Evolutionary conservation across 2,113 vertebrate genomes (phyloP), one percentile per base, ranked within the genome.

Genomic region (Brienomyrus longianalis): DNA sequence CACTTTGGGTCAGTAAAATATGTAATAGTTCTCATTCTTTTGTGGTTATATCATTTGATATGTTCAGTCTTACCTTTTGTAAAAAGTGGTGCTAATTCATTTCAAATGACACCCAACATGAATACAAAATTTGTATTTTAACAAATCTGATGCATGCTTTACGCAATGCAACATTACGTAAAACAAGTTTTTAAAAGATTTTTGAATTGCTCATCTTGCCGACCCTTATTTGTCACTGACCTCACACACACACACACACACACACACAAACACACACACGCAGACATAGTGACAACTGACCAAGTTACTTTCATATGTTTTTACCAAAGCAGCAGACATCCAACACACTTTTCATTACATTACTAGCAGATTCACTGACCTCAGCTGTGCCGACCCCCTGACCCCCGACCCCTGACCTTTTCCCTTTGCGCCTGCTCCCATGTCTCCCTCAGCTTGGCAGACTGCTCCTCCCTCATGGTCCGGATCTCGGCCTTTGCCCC

Each of bases 401-500:
- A 6, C 39, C 21, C 54, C 51, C 31, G n/a, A 11, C 11, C 51
- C 43, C 83, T 90, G 62, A 95, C 95, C 92, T 90, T 92, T 70
- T 91, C 86, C 5, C 85, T 91, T 0, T 92, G 89, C 43, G 90
- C 88, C 11, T 94, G 92, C 13, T 89, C 90, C 43, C 92, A 88
- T 0, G 91, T 85, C 35, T 93, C 92, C 70, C 59, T 88, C 77
- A 94, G 86, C 56, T 91, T 90, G 3, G 43, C 88, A 7, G 15
- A 11, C 21, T 94, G 93, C 59, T 94, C 93, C 15, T 88, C 90
- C 89, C 91, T 90, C 47, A 93, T 86, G 83, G 89, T 91, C 23
- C 92, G 91, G 54, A 95, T 89, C 90, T 93, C 92, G 88, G 86
- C 91, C 83, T 93, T 92, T 11, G 94, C 15, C 5, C 66, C 91